Base-by-base conservation (phyloP, 2,113 vertebrate species). In the Melanotaenia duboulayi region DNA sequence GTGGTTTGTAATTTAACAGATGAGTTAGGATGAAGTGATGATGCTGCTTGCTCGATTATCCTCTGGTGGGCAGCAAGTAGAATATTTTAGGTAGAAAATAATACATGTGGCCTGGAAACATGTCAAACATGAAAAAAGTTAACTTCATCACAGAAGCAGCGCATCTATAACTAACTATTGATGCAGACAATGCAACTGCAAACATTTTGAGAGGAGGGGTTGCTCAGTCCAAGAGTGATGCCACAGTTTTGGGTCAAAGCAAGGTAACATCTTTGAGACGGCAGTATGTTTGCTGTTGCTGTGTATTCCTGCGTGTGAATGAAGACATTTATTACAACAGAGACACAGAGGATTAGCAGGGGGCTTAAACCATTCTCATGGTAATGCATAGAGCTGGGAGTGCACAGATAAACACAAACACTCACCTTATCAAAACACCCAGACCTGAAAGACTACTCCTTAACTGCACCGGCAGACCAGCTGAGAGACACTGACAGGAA, bases 241-340 rank as follows among this genome's bases (percentile, higher is more conserved):
- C 57, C 25, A 19, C 52, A 44, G 4, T 65, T 77, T 37, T 52
- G 46, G 79, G 82, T 82, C 58, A 63, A 22, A 19, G 35, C 56
- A 68, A 80, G 76, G 73, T 74, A 76, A 75, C 71, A 16, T 69
- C 35, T 19, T 37, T 2, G 44, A 62, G 77, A 71, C 65, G 72
- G 60, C 63, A 74, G 59, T 62, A 68, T 19, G 69, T 81, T 80
- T 71, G 37, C 58, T 9, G 50, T 20, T 11, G 44, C 49, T 10
- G 65, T 19, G 70, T 62, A n/a, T 75, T 65, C 76, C 42, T 40
- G 66, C 60, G 80, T 73, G 55, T 80, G 86, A 88, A 92, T 92
- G 89, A 89, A 92, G 90, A 90, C 87, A 83, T 92, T 91, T 90
- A 89, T 92, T 90, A 90, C 86, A 90, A 88, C 86, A 57, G 82